Evolutionary conservation across 2,888 invertebrate species (phyloP), one percentile per base, ranked within the genome.

Genomic region (Drosophila mercatorum): DNA sequence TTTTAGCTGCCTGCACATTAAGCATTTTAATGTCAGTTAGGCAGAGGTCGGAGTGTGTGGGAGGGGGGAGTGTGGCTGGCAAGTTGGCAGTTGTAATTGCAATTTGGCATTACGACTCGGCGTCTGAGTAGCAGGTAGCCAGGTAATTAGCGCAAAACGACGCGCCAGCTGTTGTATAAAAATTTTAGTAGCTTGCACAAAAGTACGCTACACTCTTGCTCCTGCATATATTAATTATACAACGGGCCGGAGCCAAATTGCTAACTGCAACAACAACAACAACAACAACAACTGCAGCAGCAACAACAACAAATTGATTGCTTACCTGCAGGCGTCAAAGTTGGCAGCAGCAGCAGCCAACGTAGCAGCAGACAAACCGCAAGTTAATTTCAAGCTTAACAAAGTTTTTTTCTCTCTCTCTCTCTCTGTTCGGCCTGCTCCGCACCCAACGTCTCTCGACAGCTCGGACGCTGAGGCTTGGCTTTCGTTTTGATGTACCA

Each of bases 1-100:
- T 66, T 67, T 66, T 55, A 73, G 60, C 57, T 72, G 76, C 72
- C 83, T 87, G 86, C 81, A 78, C 90, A 91, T 91, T 91, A 91
- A 91, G 82, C 88, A 90, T 90, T 91, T 90, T 91, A 90, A 91
- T 91, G 82, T 90, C 82, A 84, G 91, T 76, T 78, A 71, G 77
- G 47, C 44, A 38, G 40, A 38, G 40, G 26, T 44, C 58, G 51
- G 60, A 38, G 28, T n/a, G 28, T 11, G 44, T 14, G 34, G 12
- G 52, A 26, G 22, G 40, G 12, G 0, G 11, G 47, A 28, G 51
- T 65, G 63, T 22, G 63, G 68, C 55, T 49, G 52, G 41, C 69
- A 73, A 75, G 77, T 80, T 78, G 78, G 67, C 75, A 81, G 82
- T 81, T 84, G 89, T 88, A 84, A 87, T 89, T 87, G 84, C 85